These are phyloP conservation scores for Zaprionus nigranus DNA, from an alignment of 1,140 invertebrate genomes.

Conservation along the genomic window DNA sequence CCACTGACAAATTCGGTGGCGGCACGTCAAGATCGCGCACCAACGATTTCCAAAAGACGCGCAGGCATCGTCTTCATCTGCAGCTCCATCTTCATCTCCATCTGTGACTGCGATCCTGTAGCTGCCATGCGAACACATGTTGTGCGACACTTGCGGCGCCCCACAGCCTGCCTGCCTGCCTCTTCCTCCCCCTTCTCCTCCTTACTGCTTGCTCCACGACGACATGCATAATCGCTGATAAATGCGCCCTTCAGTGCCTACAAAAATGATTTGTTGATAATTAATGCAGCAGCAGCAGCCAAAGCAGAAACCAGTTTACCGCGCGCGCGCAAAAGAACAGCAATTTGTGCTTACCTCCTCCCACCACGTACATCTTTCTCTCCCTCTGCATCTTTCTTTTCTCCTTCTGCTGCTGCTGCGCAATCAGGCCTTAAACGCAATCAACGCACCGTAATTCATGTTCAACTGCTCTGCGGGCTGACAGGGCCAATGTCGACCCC, in stretches of 20 bases:
- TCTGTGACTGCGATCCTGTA: not conserved
- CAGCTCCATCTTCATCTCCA: constrained; percentile 5
- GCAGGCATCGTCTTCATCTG: not conserved
- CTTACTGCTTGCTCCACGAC: constrained; percentile 11
- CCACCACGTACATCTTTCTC: too few relatives aligned
- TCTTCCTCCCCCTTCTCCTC: not conserved
- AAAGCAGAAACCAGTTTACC: constrained; percentile 63
- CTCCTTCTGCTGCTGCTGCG: constrained; percentile 21
- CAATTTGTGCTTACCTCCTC: constrained; percentile 63
- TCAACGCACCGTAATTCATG: constrained; percentile 82
- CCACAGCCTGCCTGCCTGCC: not conserved
- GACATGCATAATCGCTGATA: constrained; percentile 80
- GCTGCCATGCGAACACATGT: constrained; percentile 65
- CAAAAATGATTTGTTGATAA: constrained; percentile 83
- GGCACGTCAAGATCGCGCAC: constrained; percentile 36
- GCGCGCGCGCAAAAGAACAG: constrained; percentile 55
- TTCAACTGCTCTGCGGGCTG: constrained; percentile 33
- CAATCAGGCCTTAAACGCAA: constrained; percentile 80
- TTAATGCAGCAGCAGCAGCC: constrained; percentile 59
- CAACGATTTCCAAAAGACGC: constrained; percentile 4
- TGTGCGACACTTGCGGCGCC: constrained; percentile 65
- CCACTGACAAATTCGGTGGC: constrained; percentile 51
- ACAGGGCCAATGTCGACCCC: constrained; percentile 26
- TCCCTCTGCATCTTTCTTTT: constrained; percentile 42
- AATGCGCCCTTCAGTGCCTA: constrained; percentile 75